These are phyloP conservation scores for Rhinophrynus dorsalis DNA, from an alignment of 2,797 vertebrate genomes.

Conservation along the genomic window DNA sequence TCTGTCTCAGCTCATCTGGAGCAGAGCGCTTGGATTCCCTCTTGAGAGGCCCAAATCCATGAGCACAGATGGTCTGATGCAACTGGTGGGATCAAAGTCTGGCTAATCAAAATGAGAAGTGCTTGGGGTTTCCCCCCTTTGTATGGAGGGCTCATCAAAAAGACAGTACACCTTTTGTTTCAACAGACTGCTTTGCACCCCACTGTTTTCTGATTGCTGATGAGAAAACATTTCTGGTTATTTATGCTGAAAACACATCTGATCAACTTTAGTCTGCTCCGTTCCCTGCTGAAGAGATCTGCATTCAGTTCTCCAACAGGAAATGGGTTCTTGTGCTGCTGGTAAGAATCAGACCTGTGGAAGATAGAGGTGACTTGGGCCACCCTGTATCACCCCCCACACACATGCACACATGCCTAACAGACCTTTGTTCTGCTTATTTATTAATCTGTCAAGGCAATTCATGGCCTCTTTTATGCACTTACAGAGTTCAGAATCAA, in stretches of 20 bases:
- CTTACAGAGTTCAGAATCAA: neutral
- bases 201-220: slow-evolving; percentile 61
- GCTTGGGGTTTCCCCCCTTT: slow-evolving; percentile 47
- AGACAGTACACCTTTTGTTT: slow-evolving; percentile 58
- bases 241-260: slow-evolving; percentile 57
- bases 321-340: slow-evolving; percentile 28
- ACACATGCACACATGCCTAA: no score
- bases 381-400: neutral
- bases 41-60: slow-evolving; percentile 95
- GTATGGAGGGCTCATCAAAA: slow-evolving; percentile 48
- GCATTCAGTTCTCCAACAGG: slow-evolving; percentile 7
- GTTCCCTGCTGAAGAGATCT: slow-evolving; percentile 14
- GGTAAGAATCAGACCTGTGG: slow-evolving; percentile 15
- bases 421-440: slow-evolving; percentile 20
- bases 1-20: slow-evolving; percentile 92
- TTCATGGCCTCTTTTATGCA: neutral
- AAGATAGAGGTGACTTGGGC: neutral
- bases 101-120: slow-evolving; percentile 75
- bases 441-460: slow-evolving; percentile 10
- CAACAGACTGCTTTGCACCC: slow-evolving; percentile 56
- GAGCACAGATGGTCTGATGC: slow-evolving; percentile 93
- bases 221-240: slow-evolving; percentile 58
- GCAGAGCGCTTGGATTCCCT: slow-evolving; percentile 90
- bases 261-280: slow-evolving; percentile 1
- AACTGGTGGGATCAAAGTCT: slow-evolving; percentile 84